Percentiles rank a stretch among this genome's conserved stretches.
Conservation (phyloP, 2,888 invertebrate genomes). For the Melanchra persicariae region DNA sequence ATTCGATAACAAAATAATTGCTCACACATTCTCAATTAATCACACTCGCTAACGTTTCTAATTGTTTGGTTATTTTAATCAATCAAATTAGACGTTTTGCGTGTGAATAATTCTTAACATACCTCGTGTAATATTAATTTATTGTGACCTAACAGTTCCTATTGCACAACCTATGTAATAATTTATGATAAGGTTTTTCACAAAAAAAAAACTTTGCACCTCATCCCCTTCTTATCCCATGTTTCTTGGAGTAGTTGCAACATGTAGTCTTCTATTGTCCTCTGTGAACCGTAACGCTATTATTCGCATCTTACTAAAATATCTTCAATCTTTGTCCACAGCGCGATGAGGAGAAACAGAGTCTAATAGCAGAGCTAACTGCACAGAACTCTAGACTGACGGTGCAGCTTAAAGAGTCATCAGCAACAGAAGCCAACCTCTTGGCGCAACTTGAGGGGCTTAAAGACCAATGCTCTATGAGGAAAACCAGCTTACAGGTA, state of each 20-base stretch:
- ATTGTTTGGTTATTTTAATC: constrained; percentile 25
- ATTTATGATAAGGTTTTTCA: no score
- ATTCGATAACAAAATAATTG: constrained; percentile 17
- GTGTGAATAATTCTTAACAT: constrained; percentile 1
- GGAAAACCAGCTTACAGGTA: constrained; percentile 93
- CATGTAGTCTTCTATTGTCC: no score
- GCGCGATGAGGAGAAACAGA: constrained; percentile 95
- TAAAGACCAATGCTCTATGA: constrained; percentile 95
- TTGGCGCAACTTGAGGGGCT: constrained; percentile 95
- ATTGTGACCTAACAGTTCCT: background rate
- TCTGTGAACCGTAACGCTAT: background rate
- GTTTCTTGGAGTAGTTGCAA: background rate
- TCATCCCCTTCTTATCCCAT: background rate
- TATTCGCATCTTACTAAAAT: background rate
- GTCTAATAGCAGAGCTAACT: constrained; percentile 95
- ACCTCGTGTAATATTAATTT: no score
- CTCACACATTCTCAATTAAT: constrained; percentile 6
- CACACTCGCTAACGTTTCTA: constrained; percentile 4
- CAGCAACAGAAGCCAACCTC: constrained; percentile 95
- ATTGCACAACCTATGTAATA: no score
- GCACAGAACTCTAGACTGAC: constrained; percentile 97
- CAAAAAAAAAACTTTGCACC: background rate
- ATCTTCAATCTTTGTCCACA: constrained; percentile 76
- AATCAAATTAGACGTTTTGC: constrained; percentile 8
- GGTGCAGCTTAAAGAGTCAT: constrained; percentile 96